These are phyloP conservation scores for Eidolon dupreanum DNA, from an alignment of 2,797 vertebrate species.

Conservation along the genomic window DNA sequence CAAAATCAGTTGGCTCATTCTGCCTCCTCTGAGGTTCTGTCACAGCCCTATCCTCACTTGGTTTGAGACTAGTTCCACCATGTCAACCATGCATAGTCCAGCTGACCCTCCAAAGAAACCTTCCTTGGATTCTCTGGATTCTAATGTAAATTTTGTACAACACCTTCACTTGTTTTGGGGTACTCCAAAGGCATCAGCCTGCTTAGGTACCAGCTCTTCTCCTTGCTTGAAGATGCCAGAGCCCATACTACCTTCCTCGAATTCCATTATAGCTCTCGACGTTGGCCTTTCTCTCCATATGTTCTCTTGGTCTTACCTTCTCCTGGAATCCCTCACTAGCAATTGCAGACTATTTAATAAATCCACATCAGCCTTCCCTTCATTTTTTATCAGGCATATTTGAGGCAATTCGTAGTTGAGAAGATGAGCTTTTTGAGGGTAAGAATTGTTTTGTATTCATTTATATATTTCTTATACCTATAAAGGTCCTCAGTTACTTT, in stretches of 20 bases:
- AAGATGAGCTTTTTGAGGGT: background rate
- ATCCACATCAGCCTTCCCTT: background rate
- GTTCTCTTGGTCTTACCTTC: background rate
- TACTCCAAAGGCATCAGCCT: background rate
- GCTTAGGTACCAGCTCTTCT: background rate
- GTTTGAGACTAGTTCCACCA: background rate
- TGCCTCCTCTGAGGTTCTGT: background rate
- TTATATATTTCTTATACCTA: background rate
- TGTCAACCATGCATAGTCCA: background rate
- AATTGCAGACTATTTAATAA: conserved; percentile 30
- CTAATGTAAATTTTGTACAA: background rate
- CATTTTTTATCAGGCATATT: background rate
- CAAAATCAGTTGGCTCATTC: background rate
- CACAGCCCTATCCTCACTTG: background rate
- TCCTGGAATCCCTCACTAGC: background rate
- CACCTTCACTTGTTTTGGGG: background rate
- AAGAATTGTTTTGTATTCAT: background rate
- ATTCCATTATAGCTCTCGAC: background rate
- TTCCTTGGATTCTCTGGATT: background rate
- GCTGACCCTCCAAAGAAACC: background rate
- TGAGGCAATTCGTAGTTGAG: background rate
- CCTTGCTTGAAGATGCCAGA: background rate
- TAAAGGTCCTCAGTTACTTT: background rate
- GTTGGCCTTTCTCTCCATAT: background rate
- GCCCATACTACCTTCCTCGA: background rate